A percentile compares a stretch with the other conserved stretches of the same genome.
Evolutionary conservation across 2,113 vertebrate genomes (phyloP).

Genomic region (Ceratotherium simum): DNA sequence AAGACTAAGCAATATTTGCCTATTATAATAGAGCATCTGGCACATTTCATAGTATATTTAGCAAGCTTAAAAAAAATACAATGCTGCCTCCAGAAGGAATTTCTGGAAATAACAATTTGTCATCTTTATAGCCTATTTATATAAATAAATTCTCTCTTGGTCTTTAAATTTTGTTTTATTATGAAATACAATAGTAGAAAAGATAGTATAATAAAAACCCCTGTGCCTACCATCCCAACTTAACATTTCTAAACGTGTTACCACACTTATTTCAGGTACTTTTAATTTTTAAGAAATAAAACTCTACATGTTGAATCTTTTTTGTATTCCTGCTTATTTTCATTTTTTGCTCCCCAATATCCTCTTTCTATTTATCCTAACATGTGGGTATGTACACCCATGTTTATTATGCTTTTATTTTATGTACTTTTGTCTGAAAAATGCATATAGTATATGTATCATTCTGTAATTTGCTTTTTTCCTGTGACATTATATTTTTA

Average conservation of each 20-base stretch:
- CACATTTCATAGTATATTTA: background rate
- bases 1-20: background rate
- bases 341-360: background rate
- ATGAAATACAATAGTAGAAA: background rate
- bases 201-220: background rate
- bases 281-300: constrained; percentile 31
- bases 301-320: background rate
- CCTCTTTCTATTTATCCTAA: background rate
- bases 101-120: background rate
- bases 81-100: constrained; percentile 84
- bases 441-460: background rate
- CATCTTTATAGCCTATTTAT: background rate
- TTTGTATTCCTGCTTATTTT: background rate
- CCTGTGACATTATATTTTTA: constrained; percentile 4
- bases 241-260: background rate
- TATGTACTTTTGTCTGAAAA: background rate
- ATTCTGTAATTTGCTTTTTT: background rate
- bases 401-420: background rate
- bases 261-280: background rate
- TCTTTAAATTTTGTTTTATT: constrained; percentile 15
- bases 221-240: background rate
- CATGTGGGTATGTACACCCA: background rate
- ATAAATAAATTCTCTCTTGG: background rate
- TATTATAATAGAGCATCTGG: background rate
- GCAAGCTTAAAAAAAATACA: constrained; percentile 12